Percentiles rank a stretch among this genome's conserved stretches.
phyloP scores from a whole-genome alignment of 2,113 vertebrate genomes.

The Silurus glanis region DNA sequence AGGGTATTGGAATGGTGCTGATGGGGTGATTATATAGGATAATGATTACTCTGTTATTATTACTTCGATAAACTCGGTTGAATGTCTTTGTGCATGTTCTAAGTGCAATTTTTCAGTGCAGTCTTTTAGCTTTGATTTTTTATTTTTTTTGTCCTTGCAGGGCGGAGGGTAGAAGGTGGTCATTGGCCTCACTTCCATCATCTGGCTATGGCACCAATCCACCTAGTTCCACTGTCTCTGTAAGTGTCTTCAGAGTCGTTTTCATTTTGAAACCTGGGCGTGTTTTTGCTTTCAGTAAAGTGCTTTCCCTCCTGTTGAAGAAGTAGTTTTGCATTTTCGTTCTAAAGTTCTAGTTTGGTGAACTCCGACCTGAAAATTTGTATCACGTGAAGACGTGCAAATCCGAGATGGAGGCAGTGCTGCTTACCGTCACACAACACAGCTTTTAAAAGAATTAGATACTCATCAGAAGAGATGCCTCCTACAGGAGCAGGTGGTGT shows the following conservation, averaged over 20 bases:
- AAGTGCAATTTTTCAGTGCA: not conserved
- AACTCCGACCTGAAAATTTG: too few species aligned
- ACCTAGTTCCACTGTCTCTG: conserved; percentile 94
- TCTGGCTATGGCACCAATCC: conserved; percentile 98
- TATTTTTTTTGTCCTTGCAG: conserved; percentile 65
- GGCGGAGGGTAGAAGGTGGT: conserved; percentile 96
- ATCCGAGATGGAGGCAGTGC: too few species aligned
- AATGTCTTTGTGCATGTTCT: not conserved
- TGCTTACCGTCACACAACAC: too few species aligned
- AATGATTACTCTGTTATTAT: not conserved
- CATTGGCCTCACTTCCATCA: conserved; percentile 92
- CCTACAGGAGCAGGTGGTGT: too few species aligned
- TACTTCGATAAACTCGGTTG: not conserved
- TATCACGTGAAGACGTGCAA: too few species aligned
- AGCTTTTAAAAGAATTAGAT: too few species aligned
- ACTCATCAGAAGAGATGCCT: too few species aligned
- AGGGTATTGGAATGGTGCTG: not conserved
- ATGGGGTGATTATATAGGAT: not conserved
- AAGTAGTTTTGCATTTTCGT: too few species aligned
- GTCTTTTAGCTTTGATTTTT: not conserved
- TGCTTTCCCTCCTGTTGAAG: too few species aligned
- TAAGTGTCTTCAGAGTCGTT: conserved; percentile 62
- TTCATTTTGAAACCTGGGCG: not conserved
- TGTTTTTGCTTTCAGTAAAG: not conserved
- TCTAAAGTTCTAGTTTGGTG: too few species aligned